These are phyloP conservation scores for Strix occidentalis DNA, from an alignment of 2,797 vertebrate genomes.

Conservation along the genomic window DNA sequence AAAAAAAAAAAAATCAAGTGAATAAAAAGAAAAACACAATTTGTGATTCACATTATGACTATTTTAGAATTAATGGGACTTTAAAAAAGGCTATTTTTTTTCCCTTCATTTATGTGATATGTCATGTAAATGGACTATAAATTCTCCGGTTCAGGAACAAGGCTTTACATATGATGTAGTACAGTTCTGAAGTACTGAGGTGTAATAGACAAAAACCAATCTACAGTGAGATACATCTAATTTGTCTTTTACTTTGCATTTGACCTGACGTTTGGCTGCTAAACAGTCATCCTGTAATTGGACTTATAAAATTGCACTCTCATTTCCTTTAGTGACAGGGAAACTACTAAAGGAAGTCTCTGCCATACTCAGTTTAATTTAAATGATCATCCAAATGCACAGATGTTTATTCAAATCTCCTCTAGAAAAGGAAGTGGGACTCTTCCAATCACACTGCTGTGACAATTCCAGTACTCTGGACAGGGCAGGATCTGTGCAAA, in stretches of 20 bases:
- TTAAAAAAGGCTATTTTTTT: background rate
- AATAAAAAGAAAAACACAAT: background rate
- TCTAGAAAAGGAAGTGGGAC: background rate
- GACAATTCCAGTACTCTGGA: conserved; percentile 3
- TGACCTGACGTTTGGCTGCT: background rate
- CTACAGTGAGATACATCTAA: background rate
- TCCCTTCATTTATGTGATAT: background rate
- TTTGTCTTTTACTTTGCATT: background rate
- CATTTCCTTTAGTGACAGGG: background rate
- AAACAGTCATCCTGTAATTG: background rate
- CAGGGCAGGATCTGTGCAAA: background rate
- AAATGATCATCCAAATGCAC: background rate
- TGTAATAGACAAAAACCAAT: background rate
- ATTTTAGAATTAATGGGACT: background rate
- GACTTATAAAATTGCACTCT: background rate
- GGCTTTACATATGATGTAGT: background rate
- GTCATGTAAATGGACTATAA: background rate
- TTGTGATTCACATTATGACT: background rate
- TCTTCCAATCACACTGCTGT: background rate
- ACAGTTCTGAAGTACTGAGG: background rate
- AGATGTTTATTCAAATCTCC: background rate
- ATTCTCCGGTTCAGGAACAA: background rate
- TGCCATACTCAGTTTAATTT: background rate
- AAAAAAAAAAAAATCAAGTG: no score
- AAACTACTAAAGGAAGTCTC: background rate